A percentile compares a stretch with the other conserved stretches of the same genome.
Conservation (phyloP, 92 coral and sea anemone genomes). For the Nematostella vectensis region DNA sequence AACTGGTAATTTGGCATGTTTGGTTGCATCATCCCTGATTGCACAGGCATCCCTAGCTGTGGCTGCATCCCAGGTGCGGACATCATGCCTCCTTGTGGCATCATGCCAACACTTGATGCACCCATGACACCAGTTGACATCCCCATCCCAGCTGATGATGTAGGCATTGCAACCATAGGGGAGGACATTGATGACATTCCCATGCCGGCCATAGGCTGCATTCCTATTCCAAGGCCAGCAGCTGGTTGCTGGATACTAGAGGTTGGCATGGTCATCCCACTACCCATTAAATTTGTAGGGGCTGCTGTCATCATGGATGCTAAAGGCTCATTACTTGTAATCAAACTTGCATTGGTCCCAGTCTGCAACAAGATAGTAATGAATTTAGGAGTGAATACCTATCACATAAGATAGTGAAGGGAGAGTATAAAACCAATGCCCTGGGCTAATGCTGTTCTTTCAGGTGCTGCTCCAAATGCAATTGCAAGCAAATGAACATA, state of each 20-base stretch:
- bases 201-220: slow-evolving; percentile 7
- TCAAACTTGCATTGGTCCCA: no score
- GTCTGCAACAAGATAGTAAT: no score
- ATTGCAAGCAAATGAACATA: no score
- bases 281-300: no score
- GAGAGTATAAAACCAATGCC: no score
- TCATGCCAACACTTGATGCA: slow-evolving; percentile 4
- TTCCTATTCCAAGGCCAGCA: slow-evolving; percentile 17
- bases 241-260: not conserved
- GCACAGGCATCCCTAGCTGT: not conserved
- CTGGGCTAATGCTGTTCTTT: no score
- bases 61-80: slow-evolving; percentile 13
- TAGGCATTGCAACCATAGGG: slow-evolving; percentile 3
- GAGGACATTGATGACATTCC: slow-evolving; percentile 12
- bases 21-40: slow-evolving; percentile 6
- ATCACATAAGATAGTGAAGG: no score
- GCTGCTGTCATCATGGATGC: not conserved
- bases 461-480: no score
- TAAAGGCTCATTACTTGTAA: not conserved
- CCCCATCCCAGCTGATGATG: slow-evolving; percentile 4
- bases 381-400: no score
- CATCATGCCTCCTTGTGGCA: slow-evolving; percentile 20
- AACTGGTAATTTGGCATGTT: not conserved
- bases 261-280: slow-evolving; percentile 4
- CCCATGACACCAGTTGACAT: slow-evolving; percentile 9